Evolutionary conservation across 2,113 vertebrate species (phyloP).

Genomic region (Capra hircus): DNA sequence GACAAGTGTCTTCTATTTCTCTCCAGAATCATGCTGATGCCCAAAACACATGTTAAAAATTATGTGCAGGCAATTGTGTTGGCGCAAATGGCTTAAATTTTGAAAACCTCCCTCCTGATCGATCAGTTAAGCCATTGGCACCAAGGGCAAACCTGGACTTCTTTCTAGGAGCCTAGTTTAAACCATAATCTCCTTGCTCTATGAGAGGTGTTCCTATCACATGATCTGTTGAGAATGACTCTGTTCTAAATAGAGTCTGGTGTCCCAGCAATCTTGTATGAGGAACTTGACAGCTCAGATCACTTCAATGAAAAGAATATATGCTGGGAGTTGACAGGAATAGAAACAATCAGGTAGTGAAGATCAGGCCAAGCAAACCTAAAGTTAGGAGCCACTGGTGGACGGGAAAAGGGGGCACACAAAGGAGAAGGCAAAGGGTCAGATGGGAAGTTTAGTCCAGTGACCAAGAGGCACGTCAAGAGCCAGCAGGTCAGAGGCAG

Average conservation of each 20-base stretch:
- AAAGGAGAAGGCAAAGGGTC: background rate
- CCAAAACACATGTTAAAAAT: background rate
- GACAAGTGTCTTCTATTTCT: background rate
- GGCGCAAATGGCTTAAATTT: slow-evolving; percentile 16
- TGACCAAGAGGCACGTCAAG: background rate
- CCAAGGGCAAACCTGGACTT: background rate
- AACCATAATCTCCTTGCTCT: background rate
- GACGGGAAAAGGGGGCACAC: background rate
- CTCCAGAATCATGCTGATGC: background rate
- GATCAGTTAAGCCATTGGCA: background rate
- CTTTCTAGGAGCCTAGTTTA: background rate
- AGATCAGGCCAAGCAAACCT: background rate
- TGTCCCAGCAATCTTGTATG: background rate
- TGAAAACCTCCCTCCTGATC: slow-evolving; percentile 6
- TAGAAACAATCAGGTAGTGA: background rate
- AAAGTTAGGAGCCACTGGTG: background rate
- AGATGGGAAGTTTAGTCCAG: background rate
- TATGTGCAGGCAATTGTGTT: background rate
- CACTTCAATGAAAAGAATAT: background rate
- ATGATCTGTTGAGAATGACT: background rate
- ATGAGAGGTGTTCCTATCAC: background rate
- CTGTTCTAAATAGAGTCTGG: background rate
- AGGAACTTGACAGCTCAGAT: background rate
- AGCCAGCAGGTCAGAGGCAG: background rate
- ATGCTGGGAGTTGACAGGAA: background rate